Evolutionary conservation across 2,113 vertebrate genomes (phyloP).

Genomic region (Ailuropoda melanoleuca): DNA sequence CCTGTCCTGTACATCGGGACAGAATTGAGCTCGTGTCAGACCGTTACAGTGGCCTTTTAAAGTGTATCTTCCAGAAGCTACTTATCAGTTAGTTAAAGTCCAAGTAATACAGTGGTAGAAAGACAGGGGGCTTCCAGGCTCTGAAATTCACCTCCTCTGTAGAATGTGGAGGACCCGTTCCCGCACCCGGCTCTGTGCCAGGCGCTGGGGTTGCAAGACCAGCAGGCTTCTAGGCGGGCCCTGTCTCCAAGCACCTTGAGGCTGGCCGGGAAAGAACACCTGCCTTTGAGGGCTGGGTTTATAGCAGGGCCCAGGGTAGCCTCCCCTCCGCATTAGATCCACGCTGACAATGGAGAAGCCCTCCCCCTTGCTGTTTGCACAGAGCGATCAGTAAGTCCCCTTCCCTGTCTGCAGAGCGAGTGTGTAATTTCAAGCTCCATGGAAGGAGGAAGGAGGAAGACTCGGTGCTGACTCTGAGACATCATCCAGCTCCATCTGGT

Average conservation of each 20-base stretch:
- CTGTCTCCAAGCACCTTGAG: background rate
- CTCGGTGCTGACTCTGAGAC: background rate
- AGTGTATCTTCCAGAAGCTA: background rate
- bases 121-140: background rate
- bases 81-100: background rate
- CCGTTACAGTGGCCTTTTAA: background rate
- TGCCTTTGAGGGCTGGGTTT: background rate
- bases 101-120: background rate
- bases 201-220: fast-evolving
- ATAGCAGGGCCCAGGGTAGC: background rate
- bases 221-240: fast-evolving
- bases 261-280: background rate
- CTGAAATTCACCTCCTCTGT: background rate
- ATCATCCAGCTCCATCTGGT: fast-evolving
- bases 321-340: background rate
- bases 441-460: background rate
- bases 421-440: background rate
- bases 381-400: background rate
- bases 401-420: background rate
- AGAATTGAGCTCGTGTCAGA: background rate
- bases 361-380: background rate
- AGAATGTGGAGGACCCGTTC: too few species aligned
- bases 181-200: background rate
- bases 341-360: background rate
- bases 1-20: fast-evolving